Evolutionary conservation across 2,113 vertebrate species (phyloP).

Genomic region (Vanacampus margaritifer): DNA sequence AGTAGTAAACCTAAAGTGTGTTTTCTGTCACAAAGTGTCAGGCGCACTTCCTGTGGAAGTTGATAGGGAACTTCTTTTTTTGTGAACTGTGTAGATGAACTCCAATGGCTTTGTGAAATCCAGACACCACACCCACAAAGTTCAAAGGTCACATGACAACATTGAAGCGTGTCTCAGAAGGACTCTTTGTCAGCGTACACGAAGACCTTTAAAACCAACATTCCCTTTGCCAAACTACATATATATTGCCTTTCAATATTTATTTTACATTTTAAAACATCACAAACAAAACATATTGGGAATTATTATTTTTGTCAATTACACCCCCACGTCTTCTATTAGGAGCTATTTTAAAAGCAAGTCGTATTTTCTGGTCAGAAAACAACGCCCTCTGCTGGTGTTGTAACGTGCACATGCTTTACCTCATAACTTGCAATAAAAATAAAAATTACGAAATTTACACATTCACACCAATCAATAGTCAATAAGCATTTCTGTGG

Average conservation of each 20-base stretch:
- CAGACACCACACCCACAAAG: slow-evolving; percentile 40
- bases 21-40: slow-evolving; percentile 18
- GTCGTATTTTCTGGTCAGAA: slow-evolving; percentile 22
- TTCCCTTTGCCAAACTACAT: background rate
- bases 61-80: slow-evolving; percentile 2
- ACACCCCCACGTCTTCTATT: background rate
- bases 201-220: background rate
- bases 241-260: background rate
- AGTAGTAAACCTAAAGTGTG: background rate
- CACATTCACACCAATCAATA: background rate
- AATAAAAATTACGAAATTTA: background rate
- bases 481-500: too few relatives aligned
- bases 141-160: slow-evolving; percentile 38
- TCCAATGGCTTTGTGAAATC: slow-evolving; percentile 42
- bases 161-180: slow-evolving; percentile 24
- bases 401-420: background rate
- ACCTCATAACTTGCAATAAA: background rate
- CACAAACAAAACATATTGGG: background rate
- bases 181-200: background rate
- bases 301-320: background rate
- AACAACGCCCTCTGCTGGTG: slow-evolving; percentile 61
- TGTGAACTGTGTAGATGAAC: slow-evolving; percentile 18
- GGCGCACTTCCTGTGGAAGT: slow-evolving; percentile 44
- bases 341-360: background rate
- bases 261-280: background rate